phyloP scores from a whole-genome alignment of 2,888 invertebrate species.

The Lasioglossum marginatum region DNA sequence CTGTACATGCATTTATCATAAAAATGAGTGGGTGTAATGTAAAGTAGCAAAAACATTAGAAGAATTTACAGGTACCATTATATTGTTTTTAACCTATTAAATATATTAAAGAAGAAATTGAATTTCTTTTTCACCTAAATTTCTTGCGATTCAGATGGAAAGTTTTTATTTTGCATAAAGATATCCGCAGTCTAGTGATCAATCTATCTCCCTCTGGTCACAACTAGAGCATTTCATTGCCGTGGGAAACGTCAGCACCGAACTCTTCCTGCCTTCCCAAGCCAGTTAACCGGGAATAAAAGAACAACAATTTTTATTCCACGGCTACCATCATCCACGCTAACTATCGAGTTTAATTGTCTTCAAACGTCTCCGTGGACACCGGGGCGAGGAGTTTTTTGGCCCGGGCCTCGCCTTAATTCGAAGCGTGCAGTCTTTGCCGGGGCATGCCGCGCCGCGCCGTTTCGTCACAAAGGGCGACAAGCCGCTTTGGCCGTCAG shows the following conservation, averaged over 20 bases:
- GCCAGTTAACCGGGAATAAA: background rate
- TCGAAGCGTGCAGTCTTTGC: constrained; percentile 25
- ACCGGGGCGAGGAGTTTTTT: background rate
- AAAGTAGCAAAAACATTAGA: too few species aligned
- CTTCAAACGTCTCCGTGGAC: background rate
- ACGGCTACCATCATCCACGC: background rate
- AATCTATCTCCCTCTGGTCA: background rate
- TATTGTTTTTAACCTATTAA: too few species aligned
- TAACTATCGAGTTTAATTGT: background rate
- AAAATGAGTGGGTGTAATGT: too few species aligned
- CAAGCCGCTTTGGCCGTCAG: constrained; percentile 53
- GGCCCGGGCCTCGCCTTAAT: constrained; percentile 26
- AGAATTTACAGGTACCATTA: too few species aligned
- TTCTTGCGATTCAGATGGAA: too few species aligned
- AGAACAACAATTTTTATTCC: background rate
- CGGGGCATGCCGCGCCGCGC: background rate
- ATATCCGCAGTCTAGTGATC: too few species aligned
- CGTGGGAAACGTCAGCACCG: background rate
- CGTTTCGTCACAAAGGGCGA: constrained; percentile 29
- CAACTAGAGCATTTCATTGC: background rate
- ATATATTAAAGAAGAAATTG: too few species aligned
- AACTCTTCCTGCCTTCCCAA: background rate
- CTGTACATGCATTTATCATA: too few species aligned
- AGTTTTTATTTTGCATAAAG: too few species aligned
- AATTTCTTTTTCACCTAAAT: too few species aligned